phyloP scores from a whole-genome alignment of 2,113 vertebrate species.

The Hippopotamus amphibius region DNA sequence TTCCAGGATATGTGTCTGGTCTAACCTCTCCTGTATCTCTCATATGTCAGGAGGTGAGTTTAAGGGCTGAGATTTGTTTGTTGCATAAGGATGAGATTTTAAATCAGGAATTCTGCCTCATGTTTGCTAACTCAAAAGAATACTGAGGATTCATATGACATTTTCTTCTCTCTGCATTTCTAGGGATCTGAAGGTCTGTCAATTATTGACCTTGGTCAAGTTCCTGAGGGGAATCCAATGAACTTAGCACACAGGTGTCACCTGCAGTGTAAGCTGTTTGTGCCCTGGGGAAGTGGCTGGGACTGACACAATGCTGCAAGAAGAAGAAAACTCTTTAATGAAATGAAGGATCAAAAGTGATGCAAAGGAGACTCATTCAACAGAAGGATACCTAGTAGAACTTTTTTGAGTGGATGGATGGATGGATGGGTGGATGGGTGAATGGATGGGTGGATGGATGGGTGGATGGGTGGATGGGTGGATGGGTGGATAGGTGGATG shows the following conservation, averaged over 20 bases:
- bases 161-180: neutral
- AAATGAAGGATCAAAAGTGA: neutral
- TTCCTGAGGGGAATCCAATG: neutral
- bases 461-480: too few relatives aligned
- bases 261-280: neutral
- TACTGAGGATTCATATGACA: neutral
- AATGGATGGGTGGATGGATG: too few relatives aligned
- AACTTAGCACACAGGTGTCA: neutral
- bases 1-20: neutral
- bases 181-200: neutral
- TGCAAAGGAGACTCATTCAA: neutral
- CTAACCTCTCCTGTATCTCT: neutral
- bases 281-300: neutral
- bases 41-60: slow-evolving; percentile 14
- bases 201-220: neutral
- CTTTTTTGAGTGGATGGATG: neutral
- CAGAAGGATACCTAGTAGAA: neutral
- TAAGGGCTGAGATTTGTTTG: neutral
- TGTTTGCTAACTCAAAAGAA: slow-evolving; percentile 14
- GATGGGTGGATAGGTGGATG: too few relatives aligned
- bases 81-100: neutral
- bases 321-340: neutral
- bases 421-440: neutral
- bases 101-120: neutral
- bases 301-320: neutral